phyloP scores from a whole-genome alignment of 2,888 invertebrate genomes.

The Volucella inflata region DNA sequence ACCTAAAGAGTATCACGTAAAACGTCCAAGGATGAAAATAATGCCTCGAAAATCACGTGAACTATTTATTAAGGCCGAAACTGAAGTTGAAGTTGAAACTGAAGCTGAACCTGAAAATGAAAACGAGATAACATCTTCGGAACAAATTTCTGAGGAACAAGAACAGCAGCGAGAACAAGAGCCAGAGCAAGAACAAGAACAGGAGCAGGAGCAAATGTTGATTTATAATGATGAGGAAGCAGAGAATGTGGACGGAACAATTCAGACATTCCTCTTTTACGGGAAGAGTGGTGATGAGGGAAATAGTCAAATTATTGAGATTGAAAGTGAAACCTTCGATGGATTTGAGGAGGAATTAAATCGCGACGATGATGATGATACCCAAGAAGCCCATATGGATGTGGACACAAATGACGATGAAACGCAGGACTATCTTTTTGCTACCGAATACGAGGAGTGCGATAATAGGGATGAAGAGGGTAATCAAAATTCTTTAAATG shows the following conservation, averaged over 20 bases:
- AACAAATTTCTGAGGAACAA: conserved; percentile 43
- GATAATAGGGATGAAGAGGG: conserved; percentile 36
- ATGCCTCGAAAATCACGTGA: conserved; percentile 17
- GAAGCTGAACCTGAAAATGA: conserved; percentile 40
- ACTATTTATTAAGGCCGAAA: neutral
- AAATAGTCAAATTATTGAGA: conserved; percentile 39
- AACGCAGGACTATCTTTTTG: conserved; percentile 53
- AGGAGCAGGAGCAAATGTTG: conserved; percentile 35
- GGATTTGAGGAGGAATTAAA: conserved; percentile 18
- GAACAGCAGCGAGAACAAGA: neutral
- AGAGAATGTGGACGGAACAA: conserved; percentile 19
- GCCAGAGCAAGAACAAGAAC: neutral
- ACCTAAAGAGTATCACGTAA: neutral
- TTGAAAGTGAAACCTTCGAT: conserved; percentile 35
- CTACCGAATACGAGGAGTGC: conserved; percentile 51
- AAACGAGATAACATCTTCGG: conserved; percentile 71
- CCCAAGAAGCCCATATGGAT: conserved; percentile 15
- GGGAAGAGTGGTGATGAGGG: conserved; percentile 24
- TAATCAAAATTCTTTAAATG: neutral
- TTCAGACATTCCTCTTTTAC: conserved; percentile 51
- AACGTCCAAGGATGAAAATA: neutral
- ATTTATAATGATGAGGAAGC: conserved; percentile 48
- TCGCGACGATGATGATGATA: conserved; percentile 28
- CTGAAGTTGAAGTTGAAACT: too few species aligned
- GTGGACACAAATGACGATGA: conserved; percentile 36